These are phyloP conservation scores for Sitta carolinensis DNA, from an alignment of 2,797 vertebrate species.

Conservation along the genomic window DNA sequence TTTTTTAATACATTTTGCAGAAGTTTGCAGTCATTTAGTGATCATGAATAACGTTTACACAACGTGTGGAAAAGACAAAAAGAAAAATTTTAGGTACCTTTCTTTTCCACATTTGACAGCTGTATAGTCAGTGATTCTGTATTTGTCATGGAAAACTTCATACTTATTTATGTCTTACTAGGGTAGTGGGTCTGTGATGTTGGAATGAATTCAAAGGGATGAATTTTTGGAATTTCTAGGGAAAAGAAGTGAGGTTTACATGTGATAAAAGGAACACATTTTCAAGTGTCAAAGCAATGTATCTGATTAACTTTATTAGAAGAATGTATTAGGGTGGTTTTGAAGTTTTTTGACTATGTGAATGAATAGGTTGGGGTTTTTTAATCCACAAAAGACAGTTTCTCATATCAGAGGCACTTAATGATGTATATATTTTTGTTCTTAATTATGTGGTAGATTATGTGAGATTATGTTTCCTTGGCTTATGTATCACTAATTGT, in stretches of 20 bases:
- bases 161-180: neutral
- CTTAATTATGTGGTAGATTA: neutral
- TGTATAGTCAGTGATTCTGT: neutral
- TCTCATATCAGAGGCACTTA: neutral
- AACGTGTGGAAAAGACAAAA: neutral
- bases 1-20: neutral
- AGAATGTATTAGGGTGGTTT: neutral
- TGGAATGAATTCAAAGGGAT: neutral
- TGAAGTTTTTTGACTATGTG: accelerated
- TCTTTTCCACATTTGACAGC: neutral
- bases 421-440: neutral
- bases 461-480: neutral
- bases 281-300: neutral
- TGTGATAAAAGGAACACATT: neutral
- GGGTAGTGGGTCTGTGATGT: neutral
- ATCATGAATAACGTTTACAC: neutral
- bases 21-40: neutral
- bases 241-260: neutral
- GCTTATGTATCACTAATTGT: neutral
- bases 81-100: neutral
- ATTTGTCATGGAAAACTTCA: neutral
- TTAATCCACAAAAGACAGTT: neutral
- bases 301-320: neutral
- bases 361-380: neutral
- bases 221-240: neutral